A percentile compares a stretch with the other conserved stretches of the same genome.
These are phyloP conservation scores for Parambassis ranga DNA, from an alignment of 2,797 vertebrate species.

Conservation along the genomic window DNA sequence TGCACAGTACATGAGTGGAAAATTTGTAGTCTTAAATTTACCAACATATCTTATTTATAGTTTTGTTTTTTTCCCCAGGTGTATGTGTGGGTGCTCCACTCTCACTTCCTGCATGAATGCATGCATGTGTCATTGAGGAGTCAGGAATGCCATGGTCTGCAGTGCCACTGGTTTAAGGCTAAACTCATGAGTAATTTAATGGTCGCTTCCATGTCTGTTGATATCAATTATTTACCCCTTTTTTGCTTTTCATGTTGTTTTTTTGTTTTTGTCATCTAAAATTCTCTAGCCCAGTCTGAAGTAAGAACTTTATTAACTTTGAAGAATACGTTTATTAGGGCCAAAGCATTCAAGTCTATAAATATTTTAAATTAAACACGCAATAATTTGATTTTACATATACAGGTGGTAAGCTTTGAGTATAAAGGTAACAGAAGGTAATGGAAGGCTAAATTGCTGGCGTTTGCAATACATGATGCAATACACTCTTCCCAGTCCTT, in stretches of 20 bases:
- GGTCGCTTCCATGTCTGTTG: constrained; percentile 54
- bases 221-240: constrained; percentile 70
- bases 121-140: constrained; percentile 27
- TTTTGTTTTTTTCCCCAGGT: constrained; percentile 9
- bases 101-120: constrained; percentile 14
- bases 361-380: too few species aligned
- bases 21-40: constrained; percentile 32
- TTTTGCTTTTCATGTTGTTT: constrained; percentile 33
- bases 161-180: constrained; percentile 62
- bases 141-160: constrained; percentile 29
- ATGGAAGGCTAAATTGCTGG: not conserved
- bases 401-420: too few species aligned
- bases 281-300: constrained; percentile 20
- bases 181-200: constrained; percentile 79
- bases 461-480: constrained; percentile 20
- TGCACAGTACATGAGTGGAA: constrained; percentile 15
- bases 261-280: constrained; percentile 3
- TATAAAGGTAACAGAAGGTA: not conserved
- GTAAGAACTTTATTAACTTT: constrained; percentile 2
- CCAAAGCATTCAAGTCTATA: not conserved
- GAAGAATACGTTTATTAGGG: not conserved
- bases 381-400: too few species aligned
- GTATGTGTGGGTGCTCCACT: not conserved
- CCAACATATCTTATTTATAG: constrained; percentile 19
- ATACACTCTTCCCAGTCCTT: constrained; percentile 16